Conservation (phyloP, 2,797 vertebrate genomes). For the Clarias fuscus region DNA sequence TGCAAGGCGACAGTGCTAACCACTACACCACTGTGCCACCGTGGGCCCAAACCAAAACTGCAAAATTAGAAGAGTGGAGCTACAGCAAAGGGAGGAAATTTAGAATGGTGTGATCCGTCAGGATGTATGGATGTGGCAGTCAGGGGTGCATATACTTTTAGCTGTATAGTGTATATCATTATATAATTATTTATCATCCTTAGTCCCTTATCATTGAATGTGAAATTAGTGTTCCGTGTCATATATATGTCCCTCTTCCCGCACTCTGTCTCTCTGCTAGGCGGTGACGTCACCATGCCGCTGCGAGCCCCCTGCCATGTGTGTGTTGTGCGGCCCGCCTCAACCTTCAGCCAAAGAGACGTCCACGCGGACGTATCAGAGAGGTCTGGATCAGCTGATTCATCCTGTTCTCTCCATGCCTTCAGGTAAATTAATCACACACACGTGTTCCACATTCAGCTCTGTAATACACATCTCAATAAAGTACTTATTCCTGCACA, state of each 20-base stretch:
- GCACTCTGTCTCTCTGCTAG: conserved; percentile 45
- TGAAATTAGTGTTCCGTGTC: neutral
- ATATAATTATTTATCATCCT: too few relatives aligned
- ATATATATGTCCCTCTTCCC: neutral
- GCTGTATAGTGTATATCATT: too few relatives aligned
- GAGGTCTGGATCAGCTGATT: conserved; percentile 60
- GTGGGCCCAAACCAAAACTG: too few relatives aligned
- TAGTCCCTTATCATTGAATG: neutral
- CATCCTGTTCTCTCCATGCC: conserved; percentile 68
- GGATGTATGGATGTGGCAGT: too few relatives aligned
- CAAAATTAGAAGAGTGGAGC: too few relatives aligned
- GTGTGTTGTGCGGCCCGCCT: conserved; percentile 63
- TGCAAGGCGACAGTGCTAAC: too few relatives aligned
- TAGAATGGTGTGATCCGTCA: too few relatives aligned
- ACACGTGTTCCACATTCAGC: neutral
- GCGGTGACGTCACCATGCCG: conserved; percentile 57
- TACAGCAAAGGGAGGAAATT: too few relatives aligned
- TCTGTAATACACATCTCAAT: neutral
- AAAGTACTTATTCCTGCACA: neutral
- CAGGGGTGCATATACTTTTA: too few relatives aligned
- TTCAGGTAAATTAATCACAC: conserved; percentile 55
- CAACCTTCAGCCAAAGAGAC: conserved; percentile 45
- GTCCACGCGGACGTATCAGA: conserved; percentile 47
- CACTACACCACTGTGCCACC: too few relatives aligned
- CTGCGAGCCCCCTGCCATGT: conserved; percentile 61